Evolutionary conservation across 2,797 vertebrate species (phyloP).

Genomic region (Sebastes trivittatus): DNA sequence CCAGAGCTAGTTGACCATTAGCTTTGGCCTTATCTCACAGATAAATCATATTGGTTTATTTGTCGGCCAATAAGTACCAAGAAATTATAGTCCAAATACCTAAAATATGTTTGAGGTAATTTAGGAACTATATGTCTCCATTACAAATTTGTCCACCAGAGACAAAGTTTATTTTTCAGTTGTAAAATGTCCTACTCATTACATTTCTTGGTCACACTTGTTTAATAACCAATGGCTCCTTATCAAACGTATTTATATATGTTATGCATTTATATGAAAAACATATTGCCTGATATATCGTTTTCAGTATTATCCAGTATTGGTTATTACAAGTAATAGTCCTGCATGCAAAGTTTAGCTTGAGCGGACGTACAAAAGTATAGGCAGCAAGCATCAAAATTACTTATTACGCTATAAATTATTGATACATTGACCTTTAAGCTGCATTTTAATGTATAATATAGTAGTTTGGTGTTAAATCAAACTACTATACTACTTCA

Average conservation of each 20-base stretch:
- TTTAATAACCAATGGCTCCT: background rate
- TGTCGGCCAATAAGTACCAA: background rate
- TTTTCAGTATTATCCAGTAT: background rate
- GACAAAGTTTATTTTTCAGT: background rate
- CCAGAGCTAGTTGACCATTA: background rate
- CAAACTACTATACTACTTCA: too few relatives aligned
- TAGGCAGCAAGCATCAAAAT: rapidly evolving
- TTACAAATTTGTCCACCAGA: background rate
- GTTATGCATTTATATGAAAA: background rate
- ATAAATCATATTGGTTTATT: background rate
- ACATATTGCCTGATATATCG: background rate
- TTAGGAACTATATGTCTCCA: background rate
- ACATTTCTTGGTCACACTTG: background rate
- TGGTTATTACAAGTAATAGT: background rate
- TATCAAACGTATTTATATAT: background rate
- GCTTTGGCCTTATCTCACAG: background rate
- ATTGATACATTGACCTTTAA: background rate
- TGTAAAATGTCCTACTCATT: background rate
- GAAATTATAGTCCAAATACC: background rate
- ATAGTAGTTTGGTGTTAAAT: background rate
- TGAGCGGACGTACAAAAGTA: background rate
- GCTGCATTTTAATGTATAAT: background rate
- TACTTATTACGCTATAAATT: background rate
- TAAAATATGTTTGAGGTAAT: background rate
- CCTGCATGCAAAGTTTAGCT: background rate